phyloP scores from a whole-genome alignment of 2,888 invertebrate species.

The Philereme vetulata region DNA sequence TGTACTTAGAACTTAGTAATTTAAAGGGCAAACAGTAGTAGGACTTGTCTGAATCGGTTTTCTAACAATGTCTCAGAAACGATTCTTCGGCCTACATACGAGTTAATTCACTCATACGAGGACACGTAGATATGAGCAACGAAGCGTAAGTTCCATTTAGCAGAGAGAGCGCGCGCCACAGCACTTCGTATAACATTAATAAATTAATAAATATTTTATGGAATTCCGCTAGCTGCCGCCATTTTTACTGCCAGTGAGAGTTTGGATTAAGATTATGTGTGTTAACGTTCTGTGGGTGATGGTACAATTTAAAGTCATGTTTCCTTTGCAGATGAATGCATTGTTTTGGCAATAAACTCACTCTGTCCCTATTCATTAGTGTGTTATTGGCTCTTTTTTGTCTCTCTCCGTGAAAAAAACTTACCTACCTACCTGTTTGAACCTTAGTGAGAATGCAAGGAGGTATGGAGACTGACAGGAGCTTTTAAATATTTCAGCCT shows the following conservation, averaged over 20 bases:
- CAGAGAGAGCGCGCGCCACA: conserved; percentile 68
- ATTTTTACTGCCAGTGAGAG: conserved; percentile 61
- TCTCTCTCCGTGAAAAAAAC: too few relatives aligned
- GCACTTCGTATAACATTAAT: conserved; percentile 78
- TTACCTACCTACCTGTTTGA: too few relatives aligned
- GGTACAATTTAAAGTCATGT: conserved; percentile 13
- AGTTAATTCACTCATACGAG: conserved; percentile 43
- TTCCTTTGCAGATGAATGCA: conserved; percentile 1
- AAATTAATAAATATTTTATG: conserved; percentile 82
- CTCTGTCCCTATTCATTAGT: too few relatives aligned
- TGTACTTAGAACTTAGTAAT: too few relatives aligned
- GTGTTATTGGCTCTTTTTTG: too few relatives aligned
- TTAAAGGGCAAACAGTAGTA: too few relatives aligned
- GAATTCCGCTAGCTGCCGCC: conserved; percentile 73
- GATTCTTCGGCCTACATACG: conserved; percentile 18
- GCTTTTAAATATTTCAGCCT: too few relatives aligned
- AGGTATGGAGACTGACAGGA: too few relatives aligned
- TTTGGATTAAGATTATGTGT: conserved; percentile 46
- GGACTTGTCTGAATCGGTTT: too few relatives aligned
- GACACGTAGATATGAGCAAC: conserved; percentile 60
- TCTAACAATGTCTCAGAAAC: conserved; percentile 4
- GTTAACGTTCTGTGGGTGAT: conserved; percentile 27
- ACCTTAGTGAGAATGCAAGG: too few relatives aligned
- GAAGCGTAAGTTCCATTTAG: conserved; percentile 73
- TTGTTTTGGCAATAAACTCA: neutral